These are phyloP conservation scores for Geotrypetes seraphini DNA, from an alignment of 2,797 vertebrate genomes.

Conservation along the genomic window DNA sequence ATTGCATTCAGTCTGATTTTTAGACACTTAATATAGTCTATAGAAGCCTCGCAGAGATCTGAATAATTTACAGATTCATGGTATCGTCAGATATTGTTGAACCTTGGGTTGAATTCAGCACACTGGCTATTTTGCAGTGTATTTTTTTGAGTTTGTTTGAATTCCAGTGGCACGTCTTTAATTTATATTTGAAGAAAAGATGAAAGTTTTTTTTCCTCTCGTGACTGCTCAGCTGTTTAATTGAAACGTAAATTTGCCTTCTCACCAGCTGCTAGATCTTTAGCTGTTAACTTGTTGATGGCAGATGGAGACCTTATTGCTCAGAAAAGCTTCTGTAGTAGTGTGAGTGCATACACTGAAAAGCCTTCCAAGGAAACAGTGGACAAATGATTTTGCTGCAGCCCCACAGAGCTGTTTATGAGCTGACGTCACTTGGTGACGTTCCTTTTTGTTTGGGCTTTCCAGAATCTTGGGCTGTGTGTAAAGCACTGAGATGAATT, in stretches of 20 bases:
- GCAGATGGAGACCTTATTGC: conserved; percentile 73
- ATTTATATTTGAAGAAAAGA: no score
- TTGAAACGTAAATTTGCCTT: conserved; percentile 62
- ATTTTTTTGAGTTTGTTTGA: no score
- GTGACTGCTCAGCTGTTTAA: conserved; percentile 53
- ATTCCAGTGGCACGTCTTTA: no score
- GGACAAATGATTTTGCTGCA: conserved; percentile 84
- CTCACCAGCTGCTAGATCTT: conserved; percentile 62
- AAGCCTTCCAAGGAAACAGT: conserved; percentile 77
- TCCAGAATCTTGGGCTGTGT: conserved; percentile 67
- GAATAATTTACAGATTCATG: conserved; percentile 44
- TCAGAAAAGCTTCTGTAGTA: conserved; percentile 76
- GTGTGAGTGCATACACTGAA: conserved; percentile 82
- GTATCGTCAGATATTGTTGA: conserved; percentile 39
- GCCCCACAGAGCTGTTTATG: conserved; percentile 97
- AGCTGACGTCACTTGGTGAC: conserved; percentile 95
- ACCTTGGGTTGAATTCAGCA: conserved; percentile 45
- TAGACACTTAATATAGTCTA: conserved; percentile 83
- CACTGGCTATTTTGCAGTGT: no score
- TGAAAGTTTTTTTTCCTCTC: neutral
- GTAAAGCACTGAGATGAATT: conserved; percentile 46
- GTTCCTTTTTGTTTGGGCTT: conserved; percentile 84
- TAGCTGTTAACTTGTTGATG: conserved; percentile 96
- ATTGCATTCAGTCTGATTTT: conserved; percentile 98
- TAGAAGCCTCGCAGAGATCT: conserved; percentile 84